Conservation (phyloP, 1,140 invertebrate species). For the Zelostemma sp. region DNA sequence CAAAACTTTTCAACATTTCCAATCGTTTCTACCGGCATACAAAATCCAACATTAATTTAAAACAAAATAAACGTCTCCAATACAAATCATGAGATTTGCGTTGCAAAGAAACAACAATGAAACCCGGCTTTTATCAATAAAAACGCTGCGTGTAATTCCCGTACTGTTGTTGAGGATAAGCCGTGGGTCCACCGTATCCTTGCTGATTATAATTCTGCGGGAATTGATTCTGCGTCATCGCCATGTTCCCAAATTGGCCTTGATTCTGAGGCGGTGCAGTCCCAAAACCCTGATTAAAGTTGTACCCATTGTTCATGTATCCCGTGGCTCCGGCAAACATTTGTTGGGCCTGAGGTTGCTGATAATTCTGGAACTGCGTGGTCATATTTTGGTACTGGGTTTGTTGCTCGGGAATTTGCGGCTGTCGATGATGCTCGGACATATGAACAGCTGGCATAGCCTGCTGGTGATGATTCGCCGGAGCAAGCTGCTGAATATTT, state of each 20-base stretch:
- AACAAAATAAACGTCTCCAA: no score
- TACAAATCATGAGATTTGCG: no score
- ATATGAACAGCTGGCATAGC: conserved; percentile 5
- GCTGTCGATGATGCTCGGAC: conserved; percentile 2
- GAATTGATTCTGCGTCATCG: conserved; percentile 44
- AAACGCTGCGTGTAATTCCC: conserved; percentile 60
- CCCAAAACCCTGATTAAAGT: conserved; percentile 53
- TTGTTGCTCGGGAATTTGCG: conserved; percentile 27
- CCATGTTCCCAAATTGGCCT: conserved; percentile 32
- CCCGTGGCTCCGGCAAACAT: conserved; percentile 48
- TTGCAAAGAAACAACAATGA: conserved; percentile 3
- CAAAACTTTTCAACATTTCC: no score
- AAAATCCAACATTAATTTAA: no score
- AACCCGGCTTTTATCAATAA: conserved; percentile 43
- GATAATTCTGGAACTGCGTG: conserved; percentile 46
- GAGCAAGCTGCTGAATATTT: conserved; percentile 12
- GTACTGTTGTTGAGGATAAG: conserved; percentile 57
- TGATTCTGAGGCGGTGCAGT: conserved; percentile 45
- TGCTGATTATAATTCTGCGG: conserved; percentile 49
- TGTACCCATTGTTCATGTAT: conserved; percentile 61
- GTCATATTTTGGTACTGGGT: conserved; percentile 30
- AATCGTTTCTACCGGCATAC: no score
- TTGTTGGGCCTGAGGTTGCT: conserved; percentile 40
- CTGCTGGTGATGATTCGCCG: conserved; percentile 3
- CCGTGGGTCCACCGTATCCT: conserved; percentile 34